These are phyloP conservation scores for Vicugna pacos DNA, from an alignment of 2,113 vertebrate species.

Conservation along the genomic window DNA sequence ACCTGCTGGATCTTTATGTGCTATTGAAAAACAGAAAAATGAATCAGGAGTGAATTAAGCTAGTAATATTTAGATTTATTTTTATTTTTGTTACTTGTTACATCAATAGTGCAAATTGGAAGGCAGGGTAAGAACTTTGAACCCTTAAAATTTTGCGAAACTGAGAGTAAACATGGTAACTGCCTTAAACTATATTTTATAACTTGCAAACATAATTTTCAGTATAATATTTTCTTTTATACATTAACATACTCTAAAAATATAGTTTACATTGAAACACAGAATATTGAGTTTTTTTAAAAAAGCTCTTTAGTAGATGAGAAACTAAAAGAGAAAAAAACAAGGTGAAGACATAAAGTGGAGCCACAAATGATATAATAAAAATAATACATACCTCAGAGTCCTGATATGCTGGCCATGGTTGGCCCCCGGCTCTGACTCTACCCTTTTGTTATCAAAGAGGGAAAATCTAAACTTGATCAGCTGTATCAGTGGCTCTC, in stretches of 20 bases:
- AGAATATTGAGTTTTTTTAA: neutral
- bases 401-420: neutral
- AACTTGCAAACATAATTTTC: constrained; percentile 37
- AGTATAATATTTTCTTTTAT: neutral
- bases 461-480: constrained; percentile 35
- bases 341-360: neutral
- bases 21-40: constrained; percentile 13
- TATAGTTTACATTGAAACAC: neutral
- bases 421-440: neutral
- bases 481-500: neutral
- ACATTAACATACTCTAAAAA: neutral
- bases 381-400: neutral
- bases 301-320: neutral
- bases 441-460: constrained; percentile 42
- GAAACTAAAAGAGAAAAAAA: neutral
- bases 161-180: neutral
- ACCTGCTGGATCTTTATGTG: neutral
- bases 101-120: neutral
- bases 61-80: constrained; percentile 7
- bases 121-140: neutral
- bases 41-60: neutral
- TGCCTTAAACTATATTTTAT: constrained; percentile 46
- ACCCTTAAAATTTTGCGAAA: constrained; percentile 23
- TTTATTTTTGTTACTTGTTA: constrained; percentile 16
- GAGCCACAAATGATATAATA: neutral